These are phyloP conservation scores for Parnassius apollo DNA, from an alignment of 2,888 invertebrate species.

Conservation along the genomic window DNA sequence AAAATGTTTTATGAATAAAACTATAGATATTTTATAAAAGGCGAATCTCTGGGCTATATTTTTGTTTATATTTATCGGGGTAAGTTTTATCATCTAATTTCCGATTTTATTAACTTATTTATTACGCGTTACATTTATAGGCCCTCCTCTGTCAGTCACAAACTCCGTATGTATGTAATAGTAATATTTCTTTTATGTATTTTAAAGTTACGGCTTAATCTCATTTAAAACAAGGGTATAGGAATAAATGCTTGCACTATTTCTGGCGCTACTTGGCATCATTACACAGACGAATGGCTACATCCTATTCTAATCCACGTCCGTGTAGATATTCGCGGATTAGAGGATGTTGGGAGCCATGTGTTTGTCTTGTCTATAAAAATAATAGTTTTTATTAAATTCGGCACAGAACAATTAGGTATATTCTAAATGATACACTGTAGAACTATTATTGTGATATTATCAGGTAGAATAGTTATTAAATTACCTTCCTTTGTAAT, in stretches of 20 bases:
- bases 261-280: constrained; percentile 19
- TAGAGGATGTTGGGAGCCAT: constrained; percentile 9
- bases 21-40: background rate
- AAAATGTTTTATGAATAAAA: constrained; percentile 9
- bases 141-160: background rate
- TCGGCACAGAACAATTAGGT: too few species aligned
- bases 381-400: too few species aligned
- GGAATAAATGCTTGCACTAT: constrained; percentile 16
- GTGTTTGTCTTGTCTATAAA: constrained; percentile 9
- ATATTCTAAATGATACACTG: too few species aligned
- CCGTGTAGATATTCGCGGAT: background rate
- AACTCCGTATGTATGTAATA: background rate
- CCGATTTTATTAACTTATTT: background rate
- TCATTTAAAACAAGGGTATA: background rate
- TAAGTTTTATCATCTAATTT: constrained; percentile 10
- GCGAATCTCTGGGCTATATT: background rate
- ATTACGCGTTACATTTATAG: too few species aligned
- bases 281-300: constrained; percentile 5
- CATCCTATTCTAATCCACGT: constrained; percentile 9
- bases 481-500: too few species aligned
- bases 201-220: constrained; percentile 7
- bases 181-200: constrained; percentile 3
- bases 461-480: too few species aligned
- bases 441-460: background rate
- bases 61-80: constrained; percentile 2